Evolutionary conservation across 2,113 vertebrate species (phyloP).

Genomic region (Hirundichthys speculiger): DNA sequence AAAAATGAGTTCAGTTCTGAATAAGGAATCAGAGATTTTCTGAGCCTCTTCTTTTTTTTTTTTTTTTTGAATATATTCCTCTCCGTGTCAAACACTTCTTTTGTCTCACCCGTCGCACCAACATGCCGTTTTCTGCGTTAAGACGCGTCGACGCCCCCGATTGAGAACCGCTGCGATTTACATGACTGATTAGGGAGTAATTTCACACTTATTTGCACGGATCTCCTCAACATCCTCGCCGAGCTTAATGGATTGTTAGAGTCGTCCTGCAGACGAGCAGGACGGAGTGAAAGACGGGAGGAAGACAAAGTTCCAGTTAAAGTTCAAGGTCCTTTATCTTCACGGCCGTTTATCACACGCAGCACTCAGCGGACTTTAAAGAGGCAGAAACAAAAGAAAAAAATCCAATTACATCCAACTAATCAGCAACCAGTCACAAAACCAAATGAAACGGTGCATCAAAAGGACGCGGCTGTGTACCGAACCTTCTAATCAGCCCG

Average conservation of each 20-base stretch:
- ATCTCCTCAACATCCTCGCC: slow-evolving; percentile 58
- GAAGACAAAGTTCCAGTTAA: slow-evolving; percentile 65
- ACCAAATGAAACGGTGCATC: slow-evolving; percentile 48
- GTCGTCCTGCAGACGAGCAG: slow-evolving; percentile 46
- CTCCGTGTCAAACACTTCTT: slow-evolving; percentile 41
- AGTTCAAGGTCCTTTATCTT: slow-evolving; percentile 69
- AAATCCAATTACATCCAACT: slow-evolving; percentile 66
- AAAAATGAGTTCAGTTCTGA: slow-evolving; percentile 55
- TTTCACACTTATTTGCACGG: slow-evolving; percentile 80
- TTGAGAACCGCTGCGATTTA: slow-evolving; percentile 67
- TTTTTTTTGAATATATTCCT: slow-evolving; percentile 34
- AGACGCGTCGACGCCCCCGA: too few relatives aligned
- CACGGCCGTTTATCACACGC: slow-evolving; percentile 33
- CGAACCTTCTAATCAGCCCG: slow-evolving; percentile 54
- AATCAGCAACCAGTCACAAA: slow-evolving; percentile 64
- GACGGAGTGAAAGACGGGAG: slow-evolving; percentile 41
- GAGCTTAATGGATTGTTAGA: slow-evolving; percentile 67
- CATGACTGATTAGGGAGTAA: slow-evolving; percentile 78
- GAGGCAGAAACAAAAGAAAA: slow-evolving; percentile 14
- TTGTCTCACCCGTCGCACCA: slow-evolving; percentile 23
- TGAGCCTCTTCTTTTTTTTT: slow-evolving; percentile 20
- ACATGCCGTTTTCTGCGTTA: too few relatives aligned
- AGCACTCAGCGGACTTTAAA: slow-evolving; percentile 39
- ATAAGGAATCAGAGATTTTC: slow-evolving; percentile 55
- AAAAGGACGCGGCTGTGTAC: slow-evolving; percentile 37